Evolutionary conservation across 1,140 invertebrate species (phyloP).

Genomic region (Polyergus mexicanus): DNA sequence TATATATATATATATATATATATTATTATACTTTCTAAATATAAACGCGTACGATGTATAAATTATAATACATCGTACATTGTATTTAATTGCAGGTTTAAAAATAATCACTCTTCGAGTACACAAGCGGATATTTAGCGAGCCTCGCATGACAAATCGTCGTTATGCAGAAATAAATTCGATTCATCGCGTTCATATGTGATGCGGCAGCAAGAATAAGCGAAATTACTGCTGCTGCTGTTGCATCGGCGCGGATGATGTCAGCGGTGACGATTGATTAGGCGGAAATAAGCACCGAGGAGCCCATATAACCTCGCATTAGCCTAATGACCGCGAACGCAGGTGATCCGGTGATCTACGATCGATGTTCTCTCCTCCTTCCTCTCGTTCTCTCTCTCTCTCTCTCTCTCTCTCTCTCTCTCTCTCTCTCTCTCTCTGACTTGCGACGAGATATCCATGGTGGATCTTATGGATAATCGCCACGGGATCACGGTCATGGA

Average conservation of each 20-base stretch:
- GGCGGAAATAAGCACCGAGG: conserved; percentile 68
- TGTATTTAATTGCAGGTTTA: background rate
- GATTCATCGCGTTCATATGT: conserved; percentile 44
- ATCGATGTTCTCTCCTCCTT: conserved; percentile 48
- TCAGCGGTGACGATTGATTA: conserved; percentile 70
- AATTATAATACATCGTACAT: background rate
- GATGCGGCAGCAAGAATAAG: conserved; percentile 35
- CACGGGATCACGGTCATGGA: conserved; percentile 60
- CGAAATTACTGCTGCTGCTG: background rate
- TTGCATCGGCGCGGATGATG: conserved; percentile 46
- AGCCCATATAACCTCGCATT: conserved; percentile 69
- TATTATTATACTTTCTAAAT: background rate
- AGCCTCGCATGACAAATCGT: conserved; percentile 36
- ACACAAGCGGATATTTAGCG: conserved; percentile 10
- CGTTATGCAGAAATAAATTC: conserved; percentile 55
- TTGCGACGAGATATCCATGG: conserved; percentile 38
- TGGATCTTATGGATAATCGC: conserved; percentile 62
- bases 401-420: too few species aligned
- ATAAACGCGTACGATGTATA: background rate
- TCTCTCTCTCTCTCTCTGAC: too few species aligned
- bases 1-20: too few species aligned
- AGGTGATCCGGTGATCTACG: conserved; percentile 75
- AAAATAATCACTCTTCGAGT: conserved; percentile 13
- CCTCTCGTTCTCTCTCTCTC: background rate
- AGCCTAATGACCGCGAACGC: conserved; percentile 74